Conservation (phyloP, 2,797 vertebrate species). For the Sorex maritimensis region DNA sequence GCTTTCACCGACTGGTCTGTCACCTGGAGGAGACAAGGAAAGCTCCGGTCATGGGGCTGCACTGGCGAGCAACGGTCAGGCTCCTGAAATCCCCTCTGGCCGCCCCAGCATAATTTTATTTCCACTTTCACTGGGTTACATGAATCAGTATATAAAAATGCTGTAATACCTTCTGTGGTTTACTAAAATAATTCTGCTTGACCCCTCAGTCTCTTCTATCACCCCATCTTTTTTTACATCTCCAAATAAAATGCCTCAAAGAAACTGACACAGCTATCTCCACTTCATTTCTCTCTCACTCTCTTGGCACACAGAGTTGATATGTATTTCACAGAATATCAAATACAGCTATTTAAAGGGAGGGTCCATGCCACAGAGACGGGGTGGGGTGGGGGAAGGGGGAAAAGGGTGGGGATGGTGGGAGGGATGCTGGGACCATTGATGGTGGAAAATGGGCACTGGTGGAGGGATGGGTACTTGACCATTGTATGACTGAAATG, state of each 20-base stretch:
- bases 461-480: too few species aligned
- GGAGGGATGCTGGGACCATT: too few species aligned
- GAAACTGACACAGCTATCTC: background rate
- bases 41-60: conserved; percentile 34
- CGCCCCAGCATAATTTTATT: background rate
- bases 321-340: conserved; percentile 11
- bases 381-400: too few species aligned
- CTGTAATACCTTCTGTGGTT: background rate
- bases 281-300: too few species aligned
- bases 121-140: background rate
- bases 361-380: too few species aligned
- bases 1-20: conserved; percentile 97
- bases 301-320: background rate
- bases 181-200: background rate
- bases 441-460: too few species aligned
- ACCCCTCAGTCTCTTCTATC: background rate
- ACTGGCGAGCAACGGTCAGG: background rate
- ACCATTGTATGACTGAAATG: too few species aligned
- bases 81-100: background rate
- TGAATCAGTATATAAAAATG: background rate
- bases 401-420: too few species aligned
- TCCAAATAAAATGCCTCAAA: conserved; percentile 16
- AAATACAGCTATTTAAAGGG: background rate
- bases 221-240: background rate
- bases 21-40: conserved; percentile 91